Percentiles rank a stretch among this genome's conserved stretches.
phyloP scores from a whole-genome alignment of 1,140 invertebrate genomes.

The Apis dorsata region DNA sequence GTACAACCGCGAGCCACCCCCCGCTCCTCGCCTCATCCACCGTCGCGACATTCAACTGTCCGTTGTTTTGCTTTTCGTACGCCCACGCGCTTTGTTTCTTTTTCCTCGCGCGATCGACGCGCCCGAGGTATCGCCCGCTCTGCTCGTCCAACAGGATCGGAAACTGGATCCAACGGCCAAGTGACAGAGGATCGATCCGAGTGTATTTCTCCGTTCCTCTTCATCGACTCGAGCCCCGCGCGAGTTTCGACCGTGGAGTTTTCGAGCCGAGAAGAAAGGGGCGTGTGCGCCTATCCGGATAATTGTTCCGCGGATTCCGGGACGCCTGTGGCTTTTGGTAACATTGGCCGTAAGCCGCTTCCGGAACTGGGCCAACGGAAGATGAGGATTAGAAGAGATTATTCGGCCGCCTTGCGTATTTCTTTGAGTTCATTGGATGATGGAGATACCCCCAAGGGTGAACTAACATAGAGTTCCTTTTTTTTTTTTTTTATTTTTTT shows the following conservation, averaged over 20 bases:
- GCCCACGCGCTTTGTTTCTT: slow-evolving; percentile 22
- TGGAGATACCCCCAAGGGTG: neutral
- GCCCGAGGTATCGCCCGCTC: slow-evolving; percentile 1
- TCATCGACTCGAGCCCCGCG: neutral
- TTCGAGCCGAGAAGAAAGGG: neutral
- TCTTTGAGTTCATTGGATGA: neutral
- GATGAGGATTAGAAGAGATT: neutral
- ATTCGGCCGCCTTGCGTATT: neutral
- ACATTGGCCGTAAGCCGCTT: neutral
- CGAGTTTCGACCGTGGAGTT: neutral
- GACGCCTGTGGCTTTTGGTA: neutral
- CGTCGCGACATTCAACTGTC: slow-evolving; percentile 45
- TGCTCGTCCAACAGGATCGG: slow-evolving; percentile 11
- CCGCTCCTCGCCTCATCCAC: neutral
- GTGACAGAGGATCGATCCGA: neutral
- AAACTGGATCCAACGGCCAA: neutral
- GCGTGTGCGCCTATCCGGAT: neutral
- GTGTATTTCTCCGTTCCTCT: neutral
- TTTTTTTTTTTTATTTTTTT: too few species aligned
- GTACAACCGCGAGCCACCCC: slow-evolving; percentile 41
- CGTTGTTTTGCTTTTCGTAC: slow-evolving; percentile 53
- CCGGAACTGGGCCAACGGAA: slow-evolving; percentile 8
- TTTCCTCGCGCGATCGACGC: slow-evolving; percentile 26
- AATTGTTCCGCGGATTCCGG: neutral
- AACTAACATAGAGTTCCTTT: too few species aligned